A percentile compares a stretch with the other conserved stretches of the same genome.
These are phyloP conservation scores for Lamellibrachia luymesi DNA, from an alignment of 1,140 invertebrate genomes.

Conservation along the genomic window DNA sequence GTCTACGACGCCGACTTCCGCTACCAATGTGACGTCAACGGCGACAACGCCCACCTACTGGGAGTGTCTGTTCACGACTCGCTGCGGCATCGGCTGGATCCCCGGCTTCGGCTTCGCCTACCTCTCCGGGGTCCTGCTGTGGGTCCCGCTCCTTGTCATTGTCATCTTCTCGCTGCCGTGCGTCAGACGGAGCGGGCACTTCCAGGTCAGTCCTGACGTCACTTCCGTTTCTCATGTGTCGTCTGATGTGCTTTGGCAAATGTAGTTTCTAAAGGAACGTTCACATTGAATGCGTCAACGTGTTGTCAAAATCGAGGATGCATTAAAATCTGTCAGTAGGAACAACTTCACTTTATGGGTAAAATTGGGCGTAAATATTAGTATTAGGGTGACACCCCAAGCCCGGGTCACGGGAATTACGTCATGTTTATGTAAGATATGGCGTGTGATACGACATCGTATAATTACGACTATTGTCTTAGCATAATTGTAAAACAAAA, in stretches of 20 bases:
- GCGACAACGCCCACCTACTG: not conserved
- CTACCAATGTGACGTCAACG: not conserved
- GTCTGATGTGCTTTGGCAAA: not conserved
- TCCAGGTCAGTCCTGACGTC: slow-evolving; percentile 69
- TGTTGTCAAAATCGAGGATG: too few species aligned
- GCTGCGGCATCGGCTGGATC: slow-evolving; percentile 68
- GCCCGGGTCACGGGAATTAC: not conserved
- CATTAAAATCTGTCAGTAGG: too few species aligned
- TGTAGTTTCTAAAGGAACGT: not conserved
- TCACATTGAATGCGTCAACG: too few species aligned
- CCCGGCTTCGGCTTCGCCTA: slow-evolving; percentile 66
- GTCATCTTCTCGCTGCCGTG: slow-evolving; percentile 82
- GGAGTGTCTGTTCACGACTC: slow-evolving; percentile 77
- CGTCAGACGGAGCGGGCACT: slow-evolving; percentile 84
- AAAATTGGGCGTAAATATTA: too few species aligned
- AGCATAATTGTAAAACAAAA: too few species aligned
- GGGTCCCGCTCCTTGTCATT: slow-evolving; percentile 75
- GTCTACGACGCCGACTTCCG: not conserved
- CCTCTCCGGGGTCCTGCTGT: slow-evolving; percentile 78
- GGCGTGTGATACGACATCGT: not conserved
- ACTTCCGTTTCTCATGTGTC: not conserved
- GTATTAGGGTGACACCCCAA: too few species aligned
- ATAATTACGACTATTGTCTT: too few species aligned
- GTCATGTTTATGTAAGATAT: not conserved
- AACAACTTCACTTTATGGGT: too few species aligned